phyloP scores from a whole-genome alignment of 1,140 invertebrate species.

The Ptiloglossa arizonensis region DNA sequence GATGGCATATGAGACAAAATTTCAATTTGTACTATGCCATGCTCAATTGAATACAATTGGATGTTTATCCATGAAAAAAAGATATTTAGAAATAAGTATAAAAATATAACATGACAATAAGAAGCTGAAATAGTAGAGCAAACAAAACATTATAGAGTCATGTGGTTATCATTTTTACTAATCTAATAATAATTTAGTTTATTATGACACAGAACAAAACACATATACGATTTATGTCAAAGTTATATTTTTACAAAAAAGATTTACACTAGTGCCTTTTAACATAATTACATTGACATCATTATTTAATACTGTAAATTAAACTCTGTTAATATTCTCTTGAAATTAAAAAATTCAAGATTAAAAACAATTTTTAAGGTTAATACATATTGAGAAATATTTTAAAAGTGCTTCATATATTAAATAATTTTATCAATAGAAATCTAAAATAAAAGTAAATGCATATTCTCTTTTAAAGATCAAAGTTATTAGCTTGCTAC shows the following conservation, averaged over 20 bases:
- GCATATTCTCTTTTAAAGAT: neutral
- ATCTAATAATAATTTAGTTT: slow-evolving; percentile 22
- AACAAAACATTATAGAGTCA: slow-evolving; percentile 23
- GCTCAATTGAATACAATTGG: slow-evolving; percentile 44
- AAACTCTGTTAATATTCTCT: slow-evolving; percentile 28
- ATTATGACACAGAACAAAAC: slow-evolving; percentile 6
- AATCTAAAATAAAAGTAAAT: neutral
- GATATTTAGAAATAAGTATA: slow-evolving; percentile 40
- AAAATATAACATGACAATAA: slow-evolving; percentile 45
- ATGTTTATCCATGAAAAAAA: slow-evolving; percentile 39
- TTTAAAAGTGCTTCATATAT: neutral
- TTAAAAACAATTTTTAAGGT: neutral
- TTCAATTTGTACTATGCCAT: slow-evolving; percentile 11
- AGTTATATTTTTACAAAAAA: slow-evolving; percentile 37
- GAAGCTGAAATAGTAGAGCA: slow-evolving; percentile 12
- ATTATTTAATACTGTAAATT: slow-evolving; percentile 45
- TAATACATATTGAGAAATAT: neutral
- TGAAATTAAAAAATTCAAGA: neutral
- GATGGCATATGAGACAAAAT: slow-evolving; percentile 21
- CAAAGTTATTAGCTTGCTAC: neutral
- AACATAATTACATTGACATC: slow-evolving; percentile 35
- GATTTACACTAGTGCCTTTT: slow-evolving; percentile 38
- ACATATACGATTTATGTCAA: neutral
- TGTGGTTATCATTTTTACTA: slow-evolving; percentile 14
- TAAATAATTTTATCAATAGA: neutral